Evolutionary conservation across 2,113 vertebrate genomes (phyloP).

Genomic region (Arvicanthis niloticus): DNA sequence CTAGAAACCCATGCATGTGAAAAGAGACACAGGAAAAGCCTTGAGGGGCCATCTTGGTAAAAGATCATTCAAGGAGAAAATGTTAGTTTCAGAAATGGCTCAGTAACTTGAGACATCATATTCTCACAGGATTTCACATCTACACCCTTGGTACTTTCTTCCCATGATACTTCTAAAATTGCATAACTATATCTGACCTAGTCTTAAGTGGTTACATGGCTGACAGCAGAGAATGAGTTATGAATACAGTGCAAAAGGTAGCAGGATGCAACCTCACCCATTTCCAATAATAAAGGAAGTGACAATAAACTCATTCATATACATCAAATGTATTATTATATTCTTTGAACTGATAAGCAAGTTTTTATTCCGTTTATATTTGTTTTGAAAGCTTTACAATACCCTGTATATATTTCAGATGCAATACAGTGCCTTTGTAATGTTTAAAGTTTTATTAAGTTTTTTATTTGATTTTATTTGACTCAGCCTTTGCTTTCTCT

Average conservation of each 20-base stretch:
- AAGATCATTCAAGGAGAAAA: background rate
- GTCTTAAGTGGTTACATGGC: background rate
- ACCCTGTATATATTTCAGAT: background rate
- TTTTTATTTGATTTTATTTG: background rate
- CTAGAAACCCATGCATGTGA: background rate
- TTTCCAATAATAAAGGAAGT: background rate
- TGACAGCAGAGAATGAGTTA: background rate
- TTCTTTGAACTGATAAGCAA: background rate
- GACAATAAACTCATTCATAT: background rate
- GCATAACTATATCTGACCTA: no score
- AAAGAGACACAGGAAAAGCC: background rate
- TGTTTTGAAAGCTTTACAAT: background rate
- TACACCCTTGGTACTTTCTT: background rate
- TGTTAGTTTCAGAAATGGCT: background rate
- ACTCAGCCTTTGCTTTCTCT: background rate
- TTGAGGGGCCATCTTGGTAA: background rate
- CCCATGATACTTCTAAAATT: background rate
- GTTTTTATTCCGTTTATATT: background rate
- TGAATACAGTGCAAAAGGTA: background rate
- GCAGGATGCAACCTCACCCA: no score
- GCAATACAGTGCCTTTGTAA: background rate
- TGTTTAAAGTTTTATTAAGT: background rate
- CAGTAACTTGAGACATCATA: rapidly evolving
- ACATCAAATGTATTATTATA: no score
- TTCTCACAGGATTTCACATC: background rate